Evolutionary conservation across 2,888 invertebrate species (phyloP), one percentile per base, ranked within the genome.

Genomic region (Andrena chrysosceles): DNA sequence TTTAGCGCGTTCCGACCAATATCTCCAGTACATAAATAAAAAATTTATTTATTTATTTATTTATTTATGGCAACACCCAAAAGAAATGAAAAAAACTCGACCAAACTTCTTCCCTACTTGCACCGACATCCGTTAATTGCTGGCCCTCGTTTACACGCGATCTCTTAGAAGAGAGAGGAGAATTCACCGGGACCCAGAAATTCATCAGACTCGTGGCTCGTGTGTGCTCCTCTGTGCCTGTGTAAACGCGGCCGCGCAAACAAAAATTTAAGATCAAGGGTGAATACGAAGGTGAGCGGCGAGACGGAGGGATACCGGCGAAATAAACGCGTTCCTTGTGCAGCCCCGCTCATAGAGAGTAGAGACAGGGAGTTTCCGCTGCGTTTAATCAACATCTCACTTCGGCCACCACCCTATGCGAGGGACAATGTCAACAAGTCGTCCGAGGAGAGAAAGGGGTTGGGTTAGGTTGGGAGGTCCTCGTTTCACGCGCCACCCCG

Each of bases 311-410:
- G 64, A 20, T 59, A 35, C 48, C 48, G 35, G 59, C 62, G 74
- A 79, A 74, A 79, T 80, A 80, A 77, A 80, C 71, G 71, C 8
- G 77, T 77, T 63, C 72, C 35, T 64, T 72, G 71, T 29, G 33
- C 74, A 83, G 48, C 48, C 71, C 49, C 16, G 67, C 20, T 16
- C 69, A 8, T 48, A 66, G 49, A 56, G 54, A 26, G 7, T 48
- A 66, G 49, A 56, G 54, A 26, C 10, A 33, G 16, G 31, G 60
- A 16, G 42, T 56, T 69, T 35, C 59, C 54, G 26, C 42, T 60
- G 67, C 62, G 77, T 77, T 84, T 77, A 67, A 85, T 86, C 85
- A 81, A 76, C 80, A 54, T 82, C 64, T 60, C 74, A 52, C 59
- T 60, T 64, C 59, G 59, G 26, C 62, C 54, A 42, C 60, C 26